Evolutionary conservation across 92 coral and sea anemone species (phyloP).

Genomic region (Epizoanthus rinbou): DNA sequence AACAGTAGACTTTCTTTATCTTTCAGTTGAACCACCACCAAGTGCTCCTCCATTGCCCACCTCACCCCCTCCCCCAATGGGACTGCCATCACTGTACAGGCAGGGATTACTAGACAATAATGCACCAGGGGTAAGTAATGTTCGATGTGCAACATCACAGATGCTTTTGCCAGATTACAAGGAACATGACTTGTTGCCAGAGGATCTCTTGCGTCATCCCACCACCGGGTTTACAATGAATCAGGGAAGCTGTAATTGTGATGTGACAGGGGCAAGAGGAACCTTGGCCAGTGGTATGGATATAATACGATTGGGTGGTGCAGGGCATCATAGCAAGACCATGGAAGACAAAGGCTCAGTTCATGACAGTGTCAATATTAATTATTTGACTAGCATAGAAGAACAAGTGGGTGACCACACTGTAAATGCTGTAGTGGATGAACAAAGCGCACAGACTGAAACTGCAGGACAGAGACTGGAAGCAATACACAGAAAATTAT

Average conservation of each 20-base stretch:
- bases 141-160: not conserved
- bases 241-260: not conserved
- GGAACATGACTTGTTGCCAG: not conserved
- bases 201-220: not conserved
- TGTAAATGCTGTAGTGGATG: not conserved
- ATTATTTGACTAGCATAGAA: not conserved
- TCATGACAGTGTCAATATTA: not conserved
- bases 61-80: slow-evolving; percentile 2
- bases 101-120: not conserved
- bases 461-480: slow-evolving; percentile 7
- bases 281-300: not conserved
- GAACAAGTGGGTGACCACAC: not conserved
- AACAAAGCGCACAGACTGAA: not conserved
- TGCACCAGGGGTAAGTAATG: not conserved
- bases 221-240: not conserved
- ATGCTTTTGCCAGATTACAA: not conserved
- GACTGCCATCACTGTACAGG: not conserved
- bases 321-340: not conserved
- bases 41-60: slow-evolving; percentile 52
- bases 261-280: not conserved
- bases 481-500: slow-evolving; percentile 1
- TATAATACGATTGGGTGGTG: not conserved
- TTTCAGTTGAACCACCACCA: slow-evolving; percentile 56
- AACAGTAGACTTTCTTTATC: no score
- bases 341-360: not conserved